Percentiles rank a stretch among this genome's conserved stretches.
These are phyloP conservation scores for Corella eumyota DNA, from an alignment of 23 tunicate genomes.

Conservation along the genomic window DNA sequence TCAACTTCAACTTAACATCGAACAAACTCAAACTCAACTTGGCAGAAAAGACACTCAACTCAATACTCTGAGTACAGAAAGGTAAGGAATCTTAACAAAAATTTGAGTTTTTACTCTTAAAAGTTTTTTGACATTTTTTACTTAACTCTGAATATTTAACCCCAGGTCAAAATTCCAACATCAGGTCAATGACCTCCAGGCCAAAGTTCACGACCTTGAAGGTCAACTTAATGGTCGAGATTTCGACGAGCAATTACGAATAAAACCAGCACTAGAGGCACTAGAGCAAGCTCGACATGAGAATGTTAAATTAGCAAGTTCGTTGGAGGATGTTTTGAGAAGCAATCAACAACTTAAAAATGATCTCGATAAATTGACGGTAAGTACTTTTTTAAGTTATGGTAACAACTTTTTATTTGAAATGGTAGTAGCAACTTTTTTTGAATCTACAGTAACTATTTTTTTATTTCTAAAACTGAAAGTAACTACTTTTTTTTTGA, in stretches of 20 bases:
- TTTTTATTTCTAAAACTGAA: no score
- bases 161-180: constrained; percentile 12
- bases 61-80: constrained; percentile 34
- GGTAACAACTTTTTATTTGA: no score
- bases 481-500: no score
- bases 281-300: constrained; percentile 74
- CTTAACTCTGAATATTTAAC: not conserved
- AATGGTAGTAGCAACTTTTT: not conserved
- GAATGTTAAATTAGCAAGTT: constrained; percentile 32
- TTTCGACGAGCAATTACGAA: constrained; percentile 53
- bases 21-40: constrained; percentile 51
- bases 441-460: no score
- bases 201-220: constrained; percentile 14
- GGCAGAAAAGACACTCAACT: constrained; percentile 74
- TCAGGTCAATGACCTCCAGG: constrained; percentile 17
- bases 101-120: not conserved
- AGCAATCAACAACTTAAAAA: constrained; percentile 42
- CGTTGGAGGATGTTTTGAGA: constrained; percentile 61
- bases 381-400: not conserved
- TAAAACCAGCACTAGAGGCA: constrained; percentile 73
- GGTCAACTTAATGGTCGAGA: constrained; percentile 28
- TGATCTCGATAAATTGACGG: constrained; percentile 51
- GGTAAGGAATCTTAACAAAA: constrained; percentile 11
- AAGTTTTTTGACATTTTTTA: constrained; percentile 2
- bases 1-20: constrained; percentile 38